Base-by-base conservation (phyloP, 1,140 invertebrate species). In the Meloidogyne floridensis region DNA sequence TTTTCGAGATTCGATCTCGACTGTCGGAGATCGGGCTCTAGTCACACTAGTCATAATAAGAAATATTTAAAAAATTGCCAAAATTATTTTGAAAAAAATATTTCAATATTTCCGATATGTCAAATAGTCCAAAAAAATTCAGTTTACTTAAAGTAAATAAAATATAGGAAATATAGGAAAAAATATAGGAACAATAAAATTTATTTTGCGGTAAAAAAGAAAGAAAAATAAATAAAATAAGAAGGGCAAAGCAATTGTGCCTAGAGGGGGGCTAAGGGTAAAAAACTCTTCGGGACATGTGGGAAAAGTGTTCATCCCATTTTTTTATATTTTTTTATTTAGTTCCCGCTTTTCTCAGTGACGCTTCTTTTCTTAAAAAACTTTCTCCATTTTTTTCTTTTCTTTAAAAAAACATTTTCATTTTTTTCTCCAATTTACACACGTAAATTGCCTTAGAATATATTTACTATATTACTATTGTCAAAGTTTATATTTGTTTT, bases 401-500 rank as follows among this genome's bases (percentile, higher is more conserved):
- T 59, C 13, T 59, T 9, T 15, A 15, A 59, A 59, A 59, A 15
- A 59, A 15, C 4, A 15, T 65, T 59, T 59, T 59, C 5, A 2
- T 9, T n/a, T 6, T 6, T 65, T 65, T n/a, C n/a, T 65, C n/a
- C 59, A 65, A 65, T 65, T 65, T 65, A 65, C n/a, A 65, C n/a
- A 65, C 59, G 59, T 65, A 65, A 47, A 65, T 65, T 65, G 59
- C 59, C 15, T 5, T 15, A 65, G 6, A 65, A 5, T 13, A 5
- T 6, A n/a, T n/a, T 5, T n/a, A 15, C 13, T 15, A 9, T 15
- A 11, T 11, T 10, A 11, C 3, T 9, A n/a, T 65, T 65, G 59
- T 65, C 59, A 65, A 65, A 65, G 59, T 65, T 59, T 65, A 65
- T 47, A 47, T 47, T 65, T 65, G 59, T 65, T 65, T 65, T 65